Base-by-base conservation (phyloP, 2,888 invertebrate species). In the Acleris sparsana region DNA sequence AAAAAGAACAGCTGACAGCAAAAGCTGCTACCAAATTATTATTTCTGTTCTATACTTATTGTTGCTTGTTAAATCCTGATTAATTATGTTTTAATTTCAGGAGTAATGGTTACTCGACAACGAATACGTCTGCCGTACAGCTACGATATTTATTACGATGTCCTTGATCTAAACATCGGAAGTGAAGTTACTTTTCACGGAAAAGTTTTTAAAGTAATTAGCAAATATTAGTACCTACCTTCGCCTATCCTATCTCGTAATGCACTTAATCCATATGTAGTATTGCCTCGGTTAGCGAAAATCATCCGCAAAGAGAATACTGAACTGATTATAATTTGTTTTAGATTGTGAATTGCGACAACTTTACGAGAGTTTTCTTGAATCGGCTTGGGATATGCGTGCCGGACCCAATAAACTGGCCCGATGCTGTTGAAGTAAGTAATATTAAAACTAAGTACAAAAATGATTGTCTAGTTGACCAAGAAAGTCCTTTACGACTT, bases 121-220 rank as follows among this genome's bases (percentile, higher is more conserved):
- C 94, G 97, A 75, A 95, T 98, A 72, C 95, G 96, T 0, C 94
- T 96, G 60, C 95, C 97, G 0, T 94, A 95, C n/a, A 94, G 94
- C 78, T 95, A 96, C 73, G 94, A 95, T 70, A 94, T 96, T 66
- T 97, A 96, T 80, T 96, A 96, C 82, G 97, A 97, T 67, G 94
- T 98, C 17, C 94, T 97, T 18, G 97, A 98, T 86, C 93, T 99
- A 48, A 98, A 98, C 81, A 94, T 98, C 65, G 97, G 97, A 46
- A 93, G 93, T 62, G 96, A 97, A 79, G 94, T 97, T 13, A 94
- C 95, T 63, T 94, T 99, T 70, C 97, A 95, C 78, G 97, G 97
- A 13, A 95, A 97, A 80, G 94, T 95, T 9, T 97, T 94, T 68
- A 89, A 88, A 87, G 93, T 90, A 78, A 68, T 57, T 43, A 56